Conservation (phyloP, 2,113 vertebrate species). For the Leiothrix lutea region DNA sequence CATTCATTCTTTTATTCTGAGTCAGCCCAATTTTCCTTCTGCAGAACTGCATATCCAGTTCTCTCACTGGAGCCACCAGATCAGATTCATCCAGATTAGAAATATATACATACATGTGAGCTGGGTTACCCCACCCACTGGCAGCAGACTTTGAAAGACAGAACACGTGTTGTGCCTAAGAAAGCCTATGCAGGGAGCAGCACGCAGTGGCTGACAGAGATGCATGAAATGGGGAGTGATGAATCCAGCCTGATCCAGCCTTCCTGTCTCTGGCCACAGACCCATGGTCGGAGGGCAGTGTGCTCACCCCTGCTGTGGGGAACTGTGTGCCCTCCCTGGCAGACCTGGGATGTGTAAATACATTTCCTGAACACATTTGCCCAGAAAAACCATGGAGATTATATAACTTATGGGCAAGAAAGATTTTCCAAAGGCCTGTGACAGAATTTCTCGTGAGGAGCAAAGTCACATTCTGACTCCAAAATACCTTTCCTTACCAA, state of each 20-base stretch:
- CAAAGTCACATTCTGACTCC: not conserved
- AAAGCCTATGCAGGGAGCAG: not conserved
- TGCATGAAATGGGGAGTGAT: not conserved
- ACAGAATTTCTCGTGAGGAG: not conserved
- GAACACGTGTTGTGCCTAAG: not conserved
- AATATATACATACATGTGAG: not conserved
- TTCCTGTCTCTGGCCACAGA: not conserved
- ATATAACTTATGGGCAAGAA: not conserved
- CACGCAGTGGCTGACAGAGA: not conserved
- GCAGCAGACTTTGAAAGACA: not conserved
- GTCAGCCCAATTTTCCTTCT: not conserved
- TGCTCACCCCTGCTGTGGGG: not conserved
- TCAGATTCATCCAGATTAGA: not conserved
- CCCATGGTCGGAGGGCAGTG: rapidly evolving
- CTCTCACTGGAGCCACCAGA: not conserved
- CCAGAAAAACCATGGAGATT: not conserved
- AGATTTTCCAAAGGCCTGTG: not conserved
- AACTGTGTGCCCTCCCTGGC: not conserved
- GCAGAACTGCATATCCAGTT: not conserved
- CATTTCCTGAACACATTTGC: not conserved
- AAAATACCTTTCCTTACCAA: not conserved
- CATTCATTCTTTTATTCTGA: not conserved
- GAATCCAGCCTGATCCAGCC: not conserved
- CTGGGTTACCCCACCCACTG: not conserved
- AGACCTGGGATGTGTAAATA: not conserved